These are phyloP conservation scores for Pantherophis alleghaniensis DNA, from an alignment of 2,797 vertebrate species.

Conservation along the genomic window DNA sequence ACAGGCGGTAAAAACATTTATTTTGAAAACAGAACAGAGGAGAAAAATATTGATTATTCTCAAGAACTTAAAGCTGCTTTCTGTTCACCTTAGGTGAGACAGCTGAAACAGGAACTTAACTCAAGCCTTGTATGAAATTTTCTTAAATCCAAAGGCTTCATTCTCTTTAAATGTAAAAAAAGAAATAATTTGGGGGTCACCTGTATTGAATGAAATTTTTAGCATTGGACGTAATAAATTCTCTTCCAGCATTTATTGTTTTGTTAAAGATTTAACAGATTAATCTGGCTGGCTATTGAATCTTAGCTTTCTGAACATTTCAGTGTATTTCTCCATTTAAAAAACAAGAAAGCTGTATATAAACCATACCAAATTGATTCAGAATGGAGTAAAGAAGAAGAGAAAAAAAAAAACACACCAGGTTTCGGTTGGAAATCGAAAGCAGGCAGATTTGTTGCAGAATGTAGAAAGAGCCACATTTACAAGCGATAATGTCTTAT, in stretches of 20 bases:
- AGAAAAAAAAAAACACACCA: neutral
- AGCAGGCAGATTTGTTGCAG: neutral
- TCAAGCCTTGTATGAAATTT: neutral
- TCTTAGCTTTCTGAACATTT: neutral
- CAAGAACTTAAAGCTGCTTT: neutral
- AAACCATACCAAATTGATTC: conserved; percentile 17
- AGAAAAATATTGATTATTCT: neutral
- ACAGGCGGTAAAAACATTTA: conserved; percentile 11
- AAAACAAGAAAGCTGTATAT: conserved; percentile 17
- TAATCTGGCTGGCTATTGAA: neutral
- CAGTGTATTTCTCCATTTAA: conserved; percentile 8
- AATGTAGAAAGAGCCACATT: neutral
- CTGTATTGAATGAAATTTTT: conserved; percentile 38
- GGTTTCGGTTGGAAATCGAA: neutral
- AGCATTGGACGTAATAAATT: conserved; percentile 50
- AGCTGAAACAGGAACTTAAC: neutral
- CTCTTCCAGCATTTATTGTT: conserved; percentile 50
- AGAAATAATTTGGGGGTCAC: conserved; percentile 37
- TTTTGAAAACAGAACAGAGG: neutral
- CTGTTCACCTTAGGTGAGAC: neutral
- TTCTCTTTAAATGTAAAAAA: conserved; percentile 12
- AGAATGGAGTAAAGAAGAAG: neutral
- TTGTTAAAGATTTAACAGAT: conserved; percentile 37
- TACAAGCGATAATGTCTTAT: neutral
- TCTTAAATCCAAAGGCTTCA: neutral